Evolutionary conservation across 2,888 invertebrate genomes (phyloP), one percentile per base, ranked within the genome.

Genomic region (Chymomyza procnemis): DNA sequence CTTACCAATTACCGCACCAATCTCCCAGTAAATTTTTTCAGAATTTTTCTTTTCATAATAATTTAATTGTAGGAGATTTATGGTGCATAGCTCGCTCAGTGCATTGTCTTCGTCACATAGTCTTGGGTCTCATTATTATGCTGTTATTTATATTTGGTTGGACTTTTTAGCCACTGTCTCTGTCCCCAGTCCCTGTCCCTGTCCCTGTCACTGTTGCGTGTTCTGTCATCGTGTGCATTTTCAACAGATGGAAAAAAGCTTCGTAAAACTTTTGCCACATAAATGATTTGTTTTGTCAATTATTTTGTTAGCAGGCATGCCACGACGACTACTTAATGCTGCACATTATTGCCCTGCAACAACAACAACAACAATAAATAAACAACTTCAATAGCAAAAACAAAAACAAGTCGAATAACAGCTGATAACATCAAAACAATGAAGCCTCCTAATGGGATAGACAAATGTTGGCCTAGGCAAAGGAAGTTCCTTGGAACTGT

Each of bases 261-360:
- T 61, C 46, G 75, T 50, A 85, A 72, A 79, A 85, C 75, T 79
- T 86, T 83, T 71, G 80, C 80, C 83, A 78, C 86, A 82, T 76
- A 87, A 87, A 85, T 83, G 87, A 84, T 85, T 84, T 87, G 84
- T 87, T 84, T 84, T 84, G 87, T 84, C 84, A 84, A 84, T 84
- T 84, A 84, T 84, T 84, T 78, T 80, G 85, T 84, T 84, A 87
- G 84, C 78, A 76, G 78, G 80, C 85, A 83, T 87, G 84, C 87
- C 85, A 84, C 70, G 74, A 57, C 61, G 61, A 55, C 56, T 65
- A 26, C n/a, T 52, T 58, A 26, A 30, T 57, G 26, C 18, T 30
- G 18, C 47, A 21, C 41, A 18, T 30, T 58, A 30, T 30, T 61
- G 66, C 66, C 57, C 61, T 59, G 18, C 50, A 30, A 52, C 57